These are phyloP conservation scores for Hippocampus abdominalis DNA, from an alignment of 2,113 vertebrate species.

Conservation along the genomic window DNA sequence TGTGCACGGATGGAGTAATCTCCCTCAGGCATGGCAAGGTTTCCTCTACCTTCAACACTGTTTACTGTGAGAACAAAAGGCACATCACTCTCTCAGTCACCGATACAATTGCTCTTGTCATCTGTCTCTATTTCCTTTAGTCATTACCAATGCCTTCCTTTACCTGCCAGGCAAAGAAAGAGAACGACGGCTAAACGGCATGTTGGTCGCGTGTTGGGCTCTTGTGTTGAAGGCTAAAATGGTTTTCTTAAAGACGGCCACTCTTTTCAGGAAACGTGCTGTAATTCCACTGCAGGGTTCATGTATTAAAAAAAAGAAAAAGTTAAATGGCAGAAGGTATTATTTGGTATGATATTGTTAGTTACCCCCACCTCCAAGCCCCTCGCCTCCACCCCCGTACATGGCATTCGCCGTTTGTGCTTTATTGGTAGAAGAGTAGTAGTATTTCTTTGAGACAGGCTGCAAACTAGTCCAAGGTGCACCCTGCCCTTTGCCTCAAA, in stretches of 20 bases:
- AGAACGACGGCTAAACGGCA: constrained; percentile 18
- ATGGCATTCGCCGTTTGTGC: not conserved
- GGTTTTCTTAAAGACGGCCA: constrained; percentile 39
- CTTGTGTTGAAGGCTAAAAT: constrained; percentile 52
- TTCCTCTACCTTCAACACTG: constrained; percentile 38
- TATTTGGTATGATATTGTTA: too few relatives aligned
- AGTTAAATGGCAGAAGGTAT: not conserved
- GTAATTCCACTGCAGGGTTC: not conserved
- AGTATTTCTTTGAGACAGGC: not conserved
- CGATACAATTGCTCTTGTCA: constrained; percentile 26
- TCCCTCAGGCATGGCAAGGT: constrained; percentile 44
- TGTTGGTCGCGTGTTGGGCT: constrained; percentile 34
- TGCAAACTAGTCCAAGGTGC: not conserved
- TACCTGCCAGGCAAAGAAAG: constrained; percentile 19
- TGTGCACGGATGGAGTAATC: constrained; percentile 38
- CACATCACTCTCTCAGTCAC: constrained; percentile 33
- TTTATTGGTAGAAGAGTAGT: not conserved
- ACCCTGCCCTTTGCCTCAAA: too few relatives aligned
- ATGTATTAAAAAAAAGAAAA: not conserved
- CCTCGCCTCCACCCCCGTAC: too few relatives aligned
- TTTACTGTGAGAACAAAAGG: constrained; percentile 53
- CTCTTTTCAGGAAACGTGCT: constrained; percentile 30
- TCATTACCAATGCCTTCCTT: constrained; percentile 32
- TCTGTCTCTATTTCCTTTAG: constrained; percentile 15
- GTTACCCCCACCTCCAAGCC: too few relatives aligned